These are phyloP conservation scores for Pandemis corylana DNA, from an alignment of 2,888 invertebrate genomes.

Conservation along the genomic window DNA sequence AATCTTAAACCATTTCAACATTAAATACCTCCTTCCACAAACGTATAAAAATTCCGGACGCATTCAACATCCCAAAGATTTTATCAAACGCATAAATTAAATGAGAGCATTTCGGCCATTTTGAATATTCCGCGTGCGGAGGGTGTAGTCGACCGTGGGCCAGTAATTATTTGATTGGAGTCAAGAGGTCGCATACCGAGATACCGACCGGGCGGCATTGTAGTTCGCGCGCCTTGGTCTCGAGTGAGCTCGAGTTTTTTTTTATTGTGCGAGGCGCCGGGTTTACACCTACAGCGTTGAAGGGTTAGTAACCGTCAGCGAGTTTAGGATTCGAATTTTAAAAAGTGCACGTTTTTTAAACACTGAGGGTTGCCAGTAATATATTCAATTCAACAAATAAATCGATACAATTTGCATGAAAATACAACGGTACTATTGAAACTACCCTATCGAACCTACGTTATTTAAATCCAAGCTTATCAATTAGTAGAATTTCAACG, in stretches of 20 bases:
- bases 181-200: constrained; percentile 83
- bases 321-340: constrained; percentile 34
- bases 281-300: constrained; percentile 75
- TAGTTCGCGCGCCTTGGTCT: constrained; percentile 62
- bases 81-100: constrained; percentile 73
- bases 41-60: constrained; percentile 40
- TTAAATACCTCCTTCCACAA: constrained; percentile 12
- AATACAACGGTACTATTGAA: constrained; percentile 54
- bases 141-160: constrained; percentile 80
- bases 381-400: constrained; percentile 38
- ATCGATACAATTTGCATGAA: constrained; percentile 49
- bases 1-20: neutral
- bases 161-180: constrained; percentile 85
- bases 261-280: constrained; percentile 68
- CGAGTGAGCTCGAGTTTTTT: constrained; percentile 64
- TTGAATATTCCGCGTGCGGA: constrained; percentile 77
- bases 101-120: constrained; percentile 71
- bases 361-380: constrained; percentile 33
- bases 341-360: constrained; percentile 28
- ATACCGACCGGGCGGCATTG: constrained; percentile 72
- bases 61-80: constrained; percentile 53
- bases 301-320: constrained; percentile 70
- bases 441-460: constrained; percentile 49
- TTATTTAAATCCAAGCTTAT: constrained; percentile 57
- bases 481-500: constrained; percentile 66